Percentiles rank a stretch among this genome's conserved stretches.
These are phyloP conservation scores for Berghia stephanieae DNA, from an alignment of 1,140 invertebrate genomes.

Conservation along the genomic window DNA sequence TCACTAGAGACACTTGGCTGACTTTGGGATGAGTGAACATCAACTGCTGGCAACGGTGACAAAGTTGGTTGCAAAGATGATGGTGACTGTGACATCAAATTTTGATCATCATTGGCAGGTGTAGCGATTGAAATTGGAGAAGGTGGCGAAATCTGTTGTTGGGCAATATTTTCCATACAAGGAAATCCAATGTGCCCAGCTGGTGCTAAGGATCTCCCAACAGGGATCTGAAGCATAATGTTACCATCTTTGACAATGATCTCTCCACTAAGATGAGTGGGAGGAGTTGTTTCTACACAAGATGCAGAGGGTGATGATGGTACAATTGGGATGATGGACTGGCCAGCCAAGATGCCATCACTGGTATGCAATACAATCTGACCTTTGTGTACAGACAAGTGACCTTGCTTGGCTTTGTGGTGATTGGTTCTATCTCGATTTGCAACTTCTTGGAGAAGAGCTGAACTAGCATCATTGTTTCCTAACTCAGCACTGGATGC, in stretches of 20 bases:
- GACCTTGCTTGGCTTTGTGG: slow-evolving; percentile 7
- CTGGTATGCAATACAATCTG: slow-evolving; percentile 7
- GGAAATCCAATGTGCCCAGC: too few species aligned
- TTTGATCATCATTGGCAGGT: too few species aligned
- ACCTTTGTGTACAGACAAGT: slow-evolving; percentile 19
- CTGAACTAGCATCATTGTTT: neutral
- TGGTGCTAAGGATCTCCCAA: too few species aligned
- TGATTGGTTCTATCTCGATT: neutral
- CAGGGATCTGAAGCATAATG: neutral
- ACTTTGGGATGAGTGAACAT: too few species aligned
- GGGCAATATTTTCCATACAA: too few species aligned
- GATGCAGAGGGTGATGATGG: neutral
- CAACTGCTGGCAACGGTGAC: too few species aligned
- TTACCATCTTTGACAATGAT: slow-evolving; percentile 7
- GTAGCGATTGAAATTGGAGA: too few species aligned
- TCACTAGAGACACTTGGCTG: too few species aligned
- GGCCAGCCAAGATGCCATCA: neutral
- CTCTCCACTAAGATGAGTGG: neutral
- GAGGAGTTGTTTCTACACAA: neutral
- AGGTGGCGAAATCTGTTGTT: too few species aligned
- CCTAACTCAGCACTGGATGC: neutral
- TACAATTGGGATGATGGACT: neutral
- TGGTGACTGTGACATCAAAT: too few species aligned
- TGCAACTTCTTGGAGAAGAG: neutral
- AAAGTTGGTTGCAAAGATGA: too few species aligned